Evolutionary conservation across 1,140 invertebrate species (phyloP).

Genomic region (Spodoptera litura): DNA sequence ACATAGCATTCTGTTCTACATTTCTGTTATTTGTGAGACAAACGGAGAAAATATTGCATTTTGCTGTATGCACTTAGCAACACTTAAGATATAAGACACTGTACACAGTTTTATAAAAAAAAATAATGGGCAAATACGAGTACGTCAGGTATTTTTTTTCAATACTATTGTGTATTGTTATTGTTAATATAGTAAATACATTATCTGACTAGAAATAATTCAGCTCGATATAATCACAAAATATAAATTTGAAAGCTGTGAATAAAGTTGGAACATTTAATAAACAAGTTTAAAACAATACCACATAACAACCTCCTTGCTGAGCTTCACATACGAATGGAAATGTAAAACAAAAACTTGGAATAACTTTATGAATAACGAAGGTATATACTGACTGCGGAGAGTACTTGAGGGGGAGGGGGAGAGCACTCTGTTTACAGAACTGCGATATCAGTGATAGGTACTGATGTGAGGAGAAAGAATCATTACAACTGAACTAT

Average conservation of each 20-base stretch:
- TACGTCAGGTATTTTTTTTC: no score
- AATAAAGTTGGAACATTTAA: background rate
- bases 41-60: background rate
- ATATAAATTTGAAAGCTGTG: background rate
- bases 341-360: constrained; percentile 34
- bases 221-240: no score
- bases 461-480: background rate
- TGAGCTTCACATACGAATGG: background rate
- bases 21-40: constrained; percentile 5
- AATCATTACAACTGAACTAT: no score
- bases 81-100: background rate
- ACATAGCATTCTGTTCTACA: constrained; percentile 10
- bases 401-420: background rate
- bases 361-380: constrained; percentile 15
- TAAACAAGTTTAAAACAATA: constrained; percentile 3
- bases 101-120: no score
- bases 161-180: no score
- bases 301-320: background rate
- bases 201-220: no score
- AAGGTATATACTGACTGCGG: background rate
- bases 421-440: background rate
- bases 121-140: no score
- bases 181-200: no score
- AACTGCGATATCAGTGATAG: constrained; percentile 4
- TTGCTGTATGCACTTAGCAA: background rate